Percentiles rank a stretch among this genome's conserved stretches.
Evolutionary conservation across 2,797 vertebrate species (phyloP).

Genomic region (Phrynocephalus vlangalii): DNA sequence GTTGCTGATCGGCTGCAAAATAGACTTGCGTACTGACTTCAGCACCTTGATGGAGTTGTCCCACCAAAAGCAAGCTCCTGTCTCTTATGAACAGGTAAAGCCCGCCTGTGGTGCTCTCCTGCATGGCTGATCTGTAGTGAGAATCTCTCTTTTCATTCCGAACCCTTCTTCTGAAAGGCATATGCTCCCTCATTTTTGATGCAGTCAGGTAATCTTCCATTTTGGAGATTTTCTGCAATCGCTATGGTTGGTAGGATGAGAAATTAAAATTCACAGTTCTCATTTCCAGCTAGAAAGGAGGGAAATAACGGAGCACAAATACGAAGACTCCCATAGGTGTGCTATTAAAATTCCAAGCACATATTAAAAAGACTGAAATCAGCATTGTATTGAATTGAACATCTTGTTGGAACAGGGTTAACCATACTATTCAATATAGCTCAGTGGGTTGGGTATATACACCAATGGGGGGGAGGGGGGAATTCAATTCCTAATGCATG

Average conservation of each 20-base stretch:
- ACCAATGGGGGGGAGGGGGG: no score
- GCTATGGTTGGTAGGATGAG: neutral
- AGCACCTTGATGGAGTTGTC: conserved; percentile 94
- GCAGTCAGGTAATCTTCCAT: neutral
- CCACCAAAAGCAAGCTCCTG: conserved; percentile 90
- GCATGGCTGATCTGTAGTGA: neutral
- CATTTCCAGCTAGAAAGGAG: neutral
- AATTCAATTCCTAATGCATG: no score
- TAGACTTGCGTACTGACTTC: conserved; percentile 90
- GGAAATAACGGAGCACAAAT: neutral
- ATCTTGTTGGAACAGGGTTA: neutral
- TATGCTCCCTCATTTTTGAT: neutral
- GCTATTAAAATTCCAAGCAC: neutral
- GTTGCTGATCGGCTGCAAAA: conserved; percentile 94
- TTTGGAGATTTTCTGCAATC: neutral
- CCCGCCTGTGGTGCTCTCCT: neutral
- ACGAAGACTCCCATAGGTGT: neutral
- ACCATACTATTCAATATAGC: no score
- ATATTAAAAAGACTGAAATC: neutral
- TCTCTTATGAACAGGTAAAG: conserved; percentile 93
- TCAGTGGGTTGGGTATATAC: no score
- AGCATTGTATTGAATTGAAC: neutral
- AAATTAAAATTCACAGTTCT: neutral
- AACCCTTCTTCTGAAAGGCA: neutral
- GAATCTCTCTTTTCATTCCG: neutral